Conservation (phyloP, 2,888 invertebrate species). For the Tyria jacobaeae region DNA sequence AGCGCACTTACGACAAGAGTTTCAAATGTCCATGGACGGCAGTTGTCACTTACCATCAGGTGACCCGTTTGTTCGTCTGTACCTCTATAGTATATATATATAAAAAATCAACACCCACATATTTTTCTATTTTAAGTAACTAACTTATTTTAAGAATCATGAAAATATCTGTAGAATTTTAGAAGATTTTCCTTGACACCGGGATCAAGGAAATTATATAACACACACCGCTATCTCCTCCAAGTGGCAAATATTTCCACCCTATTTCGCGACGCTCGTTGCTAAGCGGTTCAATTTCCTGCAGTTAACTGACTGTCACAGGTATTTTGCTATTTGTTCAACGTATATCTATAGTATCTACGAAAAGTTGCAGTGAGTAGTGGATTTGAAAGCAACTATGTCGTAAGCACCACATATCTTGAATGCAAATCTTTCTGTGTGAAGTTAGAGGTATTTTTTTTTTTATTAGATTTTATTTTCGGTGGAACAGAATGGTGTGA, state of each 20-base stretch:
- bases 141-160: background rate
- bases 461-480: too few species aligned
- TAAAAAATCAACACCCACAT: too few species aligned
- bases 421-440: background rate
- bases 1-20: too few species aligned
- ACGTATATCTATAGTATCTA: conserved; percentile 1
- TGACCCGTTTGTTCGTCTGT: too few species aligned
- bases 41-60: too few species aligned
- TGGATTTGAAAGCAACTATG: background rate
- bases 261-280: conserved; percentile 42
- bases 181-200: background rate
- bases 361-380: background rate
- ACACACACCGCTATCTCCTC: conserved; percentile 34
- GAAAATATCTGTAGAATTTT: background rate
- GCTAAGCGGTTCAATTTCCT: conserved; percentile 51
- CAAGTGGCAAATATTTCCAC: conserved; percentile 38
- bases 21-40: too few species aligned
- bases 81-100: too few species aligned
- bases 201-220: conserved; percentile 39
- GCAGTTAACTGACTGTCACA: conserved; percentile 39
- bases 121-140: too few species aligned
- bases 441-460: too few species aligned
- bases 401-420: background rate
- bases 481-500: too few species aligned
- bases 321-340: conserved; percentile 20